Percentiles rank a stretch among this genome's conserved stretches.
Evolutionary conservation across 2,888 invertebrate genomes (phyloP).

Genomic region (Eretmocerus hayati): DNA sequence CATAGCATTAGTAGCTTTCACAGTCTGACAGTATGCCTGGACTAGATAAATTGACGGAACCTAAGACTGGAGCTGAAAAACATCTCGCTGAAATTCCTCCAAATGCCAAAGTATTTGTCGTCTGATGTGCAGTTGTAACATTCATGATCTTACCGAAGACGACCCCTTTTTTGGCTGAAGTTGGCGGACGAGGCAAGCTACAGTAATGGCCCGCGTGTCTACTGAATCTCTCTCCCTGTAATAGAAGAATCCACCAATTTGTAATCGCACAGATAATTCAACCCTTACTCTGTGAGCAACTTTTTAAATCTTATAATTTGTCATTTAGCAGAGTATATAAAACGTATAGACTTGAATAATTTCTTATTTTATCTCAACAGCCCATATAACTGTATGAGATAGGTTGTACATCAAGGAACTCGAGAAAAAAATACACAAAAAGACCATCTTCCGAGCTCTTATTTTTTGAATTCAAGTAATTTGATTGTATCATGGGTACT

Average conservation of each 20-base stretch:
- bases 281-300: too few relatives aligned
- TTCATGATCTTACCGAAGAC: constrained; percentile 63
- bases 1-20: too few relatives aligned
- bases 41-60: too few relatives aligned
- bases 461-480: too few relatives aligned
- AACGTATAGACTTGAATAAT: neutral
- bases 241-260: too few relatives aligned
- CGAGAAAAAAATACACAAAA: too few relatives aligned
- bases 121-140: constrained; percentile 31
- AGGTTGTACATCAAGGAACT: too few relatives aligned
- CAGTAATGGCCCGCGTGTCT: constrained; percentile 59
- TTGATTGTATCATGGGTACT: constrained; percentile 20
- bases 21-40: too few relatives aligned
- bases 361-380: too few relatives aligned
- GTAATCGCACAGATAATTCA: too few relatives aligned
- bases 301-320: neutral
- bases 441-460: too few relatives aligned
- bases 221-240: constrained; percentile 42
- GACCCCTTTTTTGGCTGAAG: constrained; percentile 56
- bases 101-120: constrained; percentile 44
- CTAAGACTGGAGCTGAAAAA: constrained; percentile 88
- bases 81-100: constrained; percentile 63
- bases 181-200: constrained; percentile 63
- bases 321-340: neutral
- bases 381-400: too few relatives aligned